These are phyloP conservation scores for Sebastiscus albofasciatus DNA, from an alignment of 2,797 vertebrate species.

Conservation along the genomic window DNA sequence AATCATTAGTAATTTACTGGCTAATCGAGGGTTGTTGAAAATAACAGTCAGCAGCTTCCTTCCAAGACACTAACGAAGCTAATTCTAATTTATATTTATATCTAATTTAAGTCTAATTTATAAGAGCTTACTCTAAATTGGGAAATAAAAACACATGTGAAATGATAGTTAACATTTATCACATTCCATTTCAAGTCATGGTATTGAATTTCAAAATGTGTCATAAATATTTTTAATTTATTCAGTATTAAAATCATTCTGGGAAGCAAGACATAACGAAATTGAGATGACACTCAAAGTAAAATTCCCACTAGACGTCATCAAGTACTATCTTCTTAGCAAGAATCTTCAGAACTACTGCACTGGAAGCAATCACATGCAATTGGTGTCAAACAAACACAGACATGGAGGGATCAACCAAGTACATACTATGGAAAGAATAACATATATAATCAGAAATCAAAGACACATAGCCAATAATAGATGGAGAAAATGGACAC, in stretches of 20 bases:
- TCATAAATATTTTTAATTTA: not conserved
- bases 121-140: not conserved
- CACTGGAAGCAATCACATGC: not conserved
- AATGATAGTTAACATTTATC: not conserved
- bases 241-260: not conserved
- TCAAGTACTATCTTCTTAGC: not conserved
- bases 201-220: not conserved
- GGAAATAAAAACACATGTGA: not conserved
- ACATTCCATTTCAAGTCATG: not conserved
- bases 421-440: not conserved
- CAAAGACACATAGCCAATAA: not conserved
- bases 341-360: not conserved
- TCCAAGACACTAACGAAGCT: not conserved
- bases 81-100: not conserved
- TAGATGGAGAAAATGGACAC: fast-evolving
- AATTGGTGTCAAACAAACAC: not conserved
- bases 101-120: not conserved
- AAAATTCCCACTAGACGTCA: not conserved
- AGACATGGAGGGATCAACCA: not conserved
- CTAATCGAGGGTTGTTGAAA: not conserved
- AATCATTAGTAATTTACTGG: not conserved
- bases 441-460: not conserved
- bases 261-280: not conserved
- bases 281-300: not conserved
- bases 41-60: not conserved